These are phyloP conservation scores for Champsocephalus esox DNA, from an alignment of 2,797 vertebrate genomes.

Conservation along the genomic window DNA sequence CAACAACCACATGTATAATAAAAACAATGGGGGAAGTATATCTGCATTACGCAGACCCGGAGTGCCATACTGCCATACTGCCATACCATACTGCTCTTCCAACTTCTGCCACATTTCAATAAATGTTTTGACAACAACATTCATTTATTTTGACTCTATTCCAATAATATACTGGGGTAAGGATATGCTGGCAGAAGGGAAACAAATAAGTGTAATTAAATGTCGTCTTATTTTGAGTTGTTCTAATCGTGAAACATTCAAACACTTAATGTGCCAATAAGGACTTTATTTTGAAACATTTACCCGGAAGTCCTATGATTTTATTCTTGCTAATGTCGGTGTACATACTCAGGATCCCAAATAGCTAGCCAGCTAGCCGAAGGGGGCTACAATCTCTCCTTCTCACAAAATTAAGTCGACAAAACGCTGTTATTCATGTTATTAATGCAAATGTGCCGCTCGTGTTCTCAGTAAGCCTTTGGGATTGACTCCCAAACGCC, in stretches of 20 bases:
- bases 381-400: slow-evolving; percentile 67
- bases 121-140: neutral
- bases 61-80: neutral
- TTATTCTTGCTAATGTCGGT: slow-evolving; percentile 45
- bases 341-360: slow-evolving; percentile 65
- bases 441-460: slow-evolving; percentile 3
- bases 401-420: slow-evolving; percentile 61
- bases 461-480: slow-evolving; percentile 27
- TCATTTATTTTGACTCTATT: neutral
- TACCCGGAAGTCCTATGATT: slow-evolving; percentile 54
- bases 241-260: neutral
- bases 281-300: slow-evolving; percentile 69
- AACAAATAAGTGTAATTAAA: neutral
- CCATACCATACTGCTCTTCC: neutral
- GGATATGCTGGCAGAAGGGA: neutral
- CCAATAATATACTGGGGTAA: neutral
- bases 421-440: slow-evolving; percentile 30
- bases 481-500: slow-evolving; percentile 34
- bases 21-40: neutral
- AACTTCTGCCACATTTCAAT: neutral
- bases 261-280: too few species aligned
- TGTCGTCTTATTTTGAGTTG: neutral
- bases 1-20: neutral
- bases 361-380: slow-evolving; percentile 79
- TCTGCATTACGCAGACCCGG: neutral